Evolutionary conservation across 2,113 vertebrate species (phyloP), one percentile per base, ranked within the genome.

Genomic region (Seriola dumerili): DNA sequence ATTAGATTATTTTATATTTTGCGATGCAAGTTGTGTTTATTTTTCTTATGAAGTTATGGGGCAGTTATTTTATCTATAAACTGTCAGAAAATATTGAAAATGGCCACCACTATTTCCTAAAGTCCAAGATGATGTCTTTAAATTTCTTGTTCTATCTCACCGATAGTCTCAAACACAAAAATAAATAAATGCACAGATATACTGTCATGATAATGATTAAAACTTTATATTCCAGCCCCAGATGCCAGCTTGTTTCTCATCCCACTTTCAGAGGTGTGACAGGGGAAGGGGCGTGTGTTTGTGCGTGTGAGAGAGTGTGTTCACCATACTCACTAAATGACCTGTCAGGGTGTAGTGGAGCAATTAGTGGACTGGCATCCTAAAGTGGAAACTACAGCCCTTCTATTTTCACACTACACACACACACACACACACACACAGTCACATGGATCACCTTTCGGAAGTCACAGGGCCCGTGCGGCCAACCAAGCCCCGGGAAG

Each of bases 331-430:
- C 88, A 77, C 88, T 72, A 70, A 92, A 92, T 86, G 85, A 92
- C 89, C 89, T 92, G 91, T 92, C 72, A 85, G 91, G 87, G 89
- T 83, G 86, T 88, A 93, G 85, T 21, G 21, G 67, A 78, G 82
- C 89, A 92, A 90, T 94, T 95, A 93, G 88, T 87, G 76, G 52
- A 78, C 23, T 63, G 80, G 75, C 64, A 83, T 92, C 87, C 78
- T 62, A 23, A 72, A 87, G 64, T 86, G 78, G 83, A 84, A 84
- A 91, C 80, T 91, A 81, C 84, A 88, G 79, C 75, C 72, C 84
- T 78, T 87, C 75, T 88, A 55, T 83, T 85, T 85, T 88, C 74
- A 78, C 72, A 12, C 78, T 25, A 25, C 74, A 79, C 83, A 79
- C 34, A 70, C 80, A 70, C 19, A 13, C 75, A 32, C 63, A 44